Conservation (phyloP, 2,113 vertebrate genomes). For the Lagopus leucura region DNA sequence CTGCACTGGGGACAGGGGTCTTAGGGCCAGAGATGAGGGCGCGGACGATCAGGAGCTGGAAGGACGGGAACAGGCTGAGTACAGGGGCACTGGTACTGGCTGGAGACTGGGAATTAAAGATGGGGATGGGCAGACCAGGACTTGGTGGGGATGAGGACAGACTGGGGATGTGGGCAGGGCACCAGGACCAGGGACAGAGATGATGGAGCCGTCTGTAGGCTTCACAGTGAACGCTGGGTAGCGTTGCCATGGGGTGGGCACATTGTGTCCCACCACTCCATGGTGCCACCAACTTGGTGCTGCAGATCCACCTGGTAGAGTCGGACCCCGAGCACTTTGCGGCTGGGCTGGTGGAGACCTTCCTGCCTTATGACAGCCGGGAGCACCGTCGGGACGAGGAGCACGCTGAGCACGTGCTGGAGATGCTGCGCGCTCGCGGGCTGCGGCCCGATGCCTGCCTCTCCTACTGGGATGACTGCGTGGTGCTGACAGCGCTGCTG, state of each 20-base stretch:
- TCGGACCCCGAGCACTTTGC: slow-evolving; percentile 84
- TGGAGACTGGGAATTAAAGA: no score
- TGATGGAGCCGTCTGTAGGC: no score
- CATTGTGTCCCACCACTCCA: accelerated
- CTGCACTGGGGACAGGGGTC: no score
- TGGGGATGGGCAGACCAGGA: no score
- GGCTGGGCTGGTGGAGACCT: slow-evolving; percentile 79
- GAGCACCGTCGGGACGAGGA: slow-evolving; percentile 81
- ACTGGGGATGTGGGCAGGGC: no score
- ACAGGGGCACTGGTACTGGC: no score
- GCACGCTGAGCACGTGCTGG: slow-evolving; percentile 71
- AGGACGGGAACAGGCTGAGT: no score
- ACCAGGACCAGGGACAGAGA: no score
- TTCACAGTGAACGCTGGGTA: not conserved
- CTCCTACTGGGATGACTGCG: slow-evolving; percentile 87
- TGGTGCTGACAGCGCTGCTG: slow-evolving; percentile 81
- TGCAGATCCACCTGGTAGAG: slow-evolving; percentile 83
- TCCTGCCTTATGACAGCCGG: slow-evolving; percentile 81
- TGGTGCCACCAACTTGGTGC: accelerated
- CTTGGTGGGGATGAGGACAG: no score
- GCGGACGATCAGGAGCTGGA: no score
- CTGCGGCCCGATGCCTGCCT: slow-evolving; percentile 80
- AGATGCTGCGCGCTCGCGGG: slow-evolving; percentile 68
- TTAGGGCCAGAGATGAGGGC: no score
- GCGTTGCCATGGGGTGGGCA: no score